A percentile compares a stretch with the other conserved stretches of the same genome.
Evolutionary conservation across 2,888 invertebrate genomes (phyloP).

Genomic region (Drosophila birchii): DNA sequence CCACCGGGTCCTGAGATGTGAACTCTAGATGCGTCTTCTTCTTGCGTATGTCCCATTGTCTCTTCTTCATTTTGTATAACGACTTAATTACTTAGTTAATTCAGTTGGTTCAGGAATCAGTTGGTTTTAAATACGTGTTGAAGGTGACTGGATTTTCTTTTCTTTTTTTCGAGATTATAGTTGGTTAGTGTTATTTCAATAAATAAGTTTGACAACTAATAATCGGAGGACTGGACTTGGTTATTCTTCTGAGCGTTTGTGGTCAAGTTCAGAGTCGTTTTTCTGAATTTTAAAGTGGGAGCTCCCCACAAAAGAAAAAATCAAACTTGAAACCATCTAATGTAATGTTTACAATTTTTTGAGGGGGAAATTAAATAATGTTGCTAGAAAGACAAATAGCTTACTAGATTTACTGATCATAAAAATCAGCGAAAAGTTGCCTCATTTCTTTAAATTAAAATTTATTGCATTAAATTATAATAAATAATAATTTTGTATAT

Average conservation of each 20-base stretch:
- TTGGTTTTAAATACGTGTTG: not conserved
- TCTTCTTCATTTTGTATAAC: not conserved
- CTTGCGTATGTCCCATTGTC: rapidly evolving
- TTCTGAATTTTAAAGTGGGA: not conserved
- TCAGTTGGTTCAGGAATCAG: not conserved
- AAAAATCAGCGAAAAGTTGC: not conserved
- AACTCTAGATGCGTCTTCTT: constrained; percentile 5
- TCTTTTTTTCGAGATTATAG: not conserved
- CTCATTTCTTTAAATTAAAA: too few species aligned
- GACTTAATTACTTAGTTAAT: too few species aligned
- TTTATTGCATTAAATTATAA: too few species aligned
- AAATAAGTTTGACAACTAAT: not conserved
- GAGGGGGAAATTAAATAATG: not conserved
- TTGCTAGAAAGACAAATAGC: not conserved
- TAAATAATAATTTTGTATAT: not conserved
- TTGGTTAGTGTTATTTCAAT: not conserved
- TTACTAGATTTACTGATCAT: not conserved
- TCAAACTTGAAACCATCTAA: not conserved
- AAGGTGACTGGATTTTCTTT: too few species aligned
- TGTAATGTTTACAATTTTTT: not conserved
- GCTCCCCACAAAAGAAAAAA: not conserved
- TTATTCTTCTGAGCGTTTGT: not conserved
- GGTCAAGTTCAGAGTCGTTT: not conserved
- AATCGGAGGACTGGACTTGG: not conserved
- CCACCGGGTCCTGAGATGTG: rapidly evolving